A percentile compares a stretch with the other conserved stretches of the same genome.
Conservation (phyloP, 1,140 invertebrate genomes). For the Leptonema lineaticorne region DNA sequence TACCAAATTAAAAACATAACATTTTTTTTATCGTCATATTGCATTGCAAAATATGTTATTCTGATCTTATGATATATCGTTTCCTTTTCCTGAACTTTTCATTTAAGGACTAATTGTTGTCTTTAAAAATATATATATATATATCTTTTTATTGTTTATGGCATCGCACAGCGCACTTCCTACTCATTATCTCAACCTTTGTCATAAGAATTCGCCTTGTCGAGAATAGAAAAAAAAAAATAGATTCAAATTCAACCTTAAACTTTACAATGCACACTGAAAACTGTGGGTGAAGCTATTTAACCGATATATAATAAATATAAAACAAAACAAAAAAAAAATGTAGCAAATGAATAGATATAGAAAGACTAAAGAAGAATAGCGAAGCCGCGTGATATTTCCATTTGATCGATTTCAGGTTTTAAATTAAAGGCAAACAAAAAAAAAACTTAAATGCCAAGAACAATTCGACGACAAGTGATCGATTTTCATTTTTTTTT, state of each 20-base stretch:
- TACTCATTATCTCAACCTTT: neutral
- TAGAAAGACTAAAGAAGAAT: too few species aligned
- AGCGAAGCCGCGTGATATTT: neutral
- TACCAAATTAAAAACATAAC: too few species aligned
- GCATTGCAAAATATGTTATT: too few species aligned
- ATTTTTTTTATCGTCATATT: too few species aligned
- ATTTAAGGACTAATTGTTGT: neutral
- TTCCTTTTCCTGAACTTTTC: too few species aligned
- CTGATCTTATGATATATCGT: too few species aligned
- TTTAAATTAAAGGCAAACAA: neutral
- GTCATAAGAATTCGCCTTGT: neutral
- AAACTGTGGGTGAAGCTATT: constrained; percentile 3
- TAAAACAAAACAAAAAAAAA: neutral
- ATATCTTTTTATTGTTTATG: neutral
- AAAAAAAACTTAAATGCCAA: constrained; percentile 14
- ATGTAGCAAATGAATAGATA: too few species aligned
- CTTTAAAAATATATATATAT: too few species aligned
- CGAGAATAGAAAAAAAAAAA: neutral
- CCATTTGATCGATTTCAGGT: constrained; percentile 15
- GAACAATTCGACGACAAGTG: too few species aligned
- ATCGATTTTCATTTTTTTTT: too few species aligned
- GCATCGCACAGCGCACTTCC: neutral
- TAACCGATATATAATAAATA: neutral
- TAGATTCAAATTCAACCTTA: constrained; percentile 4
- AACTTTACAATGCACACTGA: neutral